Conservation (phyloP, 2,113 vertebrate genomes). For the Eudyptes chrysolophus region DNA sequence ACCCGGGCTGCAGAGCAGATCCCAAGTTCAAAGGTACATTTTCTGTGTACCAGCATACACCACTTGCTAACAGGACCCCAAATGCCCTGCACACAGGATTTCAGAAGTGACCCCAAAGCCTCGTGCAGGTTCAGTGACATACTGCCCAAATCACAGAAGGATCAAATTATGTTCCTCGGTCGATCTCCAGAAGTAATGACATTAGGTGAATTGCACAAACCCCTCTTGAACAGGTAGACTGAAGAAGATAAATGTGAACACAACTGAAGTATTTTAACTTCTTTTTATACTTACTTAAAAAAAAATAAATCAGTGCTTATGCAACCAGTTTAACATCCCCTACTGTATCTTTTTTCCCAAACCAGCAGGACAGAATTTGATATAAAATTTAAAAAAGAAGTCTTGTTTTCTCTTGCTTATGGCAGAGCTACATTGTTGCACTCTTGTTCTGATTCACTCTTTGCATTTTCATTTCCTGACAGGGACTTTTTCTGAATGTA, state of each 20-base stretch:
- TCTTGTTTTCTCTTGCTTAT: neutral
- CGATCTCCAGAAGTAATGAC: neutral
- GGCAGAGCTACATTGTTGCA: neutral
- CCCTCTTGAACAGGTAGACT: neutral
- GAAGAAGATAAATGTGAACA: neutral
- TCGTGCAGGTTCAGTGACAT: accelerated
- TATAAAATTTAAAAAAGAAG: neutral
- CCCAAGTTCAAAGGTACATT: neutral
- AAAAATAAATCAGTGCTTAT: neutral
- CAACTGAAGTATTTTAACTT: neutral
- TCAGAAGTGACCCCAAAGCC: neutral
- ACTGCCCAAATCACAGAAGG: neutral
- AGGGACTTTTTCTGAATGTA: neutral
- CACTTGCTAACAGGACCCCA: neutral
- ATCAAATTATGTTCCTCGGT: neutral
- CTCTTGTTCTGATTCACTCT: neutral
- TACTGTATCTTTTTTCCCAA: neutral
- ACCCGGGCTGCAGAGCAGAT: neutral
- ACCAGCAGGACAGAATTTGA: neutral
- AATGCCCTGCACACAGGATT: neutral
- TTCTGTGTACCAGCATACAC: accelerated
- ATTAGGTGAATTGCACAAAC: neutral
- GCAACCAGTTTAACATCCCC: neutral
- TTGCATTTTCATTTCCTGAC: neutral
- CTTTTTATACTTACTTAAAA: neutral